Evolutionary conservation across 2,113 vertebrate species (phyloP).

Genomic region (Myrmecobius fasciatus): DNA sequence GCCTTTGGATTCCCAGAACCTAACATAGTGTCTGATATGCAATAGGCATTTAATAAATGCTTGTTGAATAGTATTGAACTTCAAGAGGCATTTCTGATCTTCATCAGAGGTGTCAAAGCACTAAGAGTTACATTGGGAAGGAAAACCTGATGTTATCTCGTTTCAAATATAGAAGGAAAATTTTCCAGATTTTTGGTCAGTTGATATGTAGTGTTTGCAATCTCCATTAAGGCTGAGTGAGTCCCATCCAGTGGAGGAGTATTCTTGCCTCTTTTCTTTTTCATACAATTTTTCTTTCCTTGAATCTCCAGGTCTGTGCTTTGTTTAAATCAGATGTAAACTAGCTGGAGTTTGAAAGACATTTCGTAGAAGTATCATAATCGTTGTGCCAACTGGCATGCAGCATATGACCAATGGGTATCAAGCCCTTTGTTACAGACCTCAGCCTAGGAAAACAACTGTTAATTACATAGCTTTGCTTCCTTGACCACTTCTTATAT

Average conservation of each 20-base stretch:
- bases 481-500: not conserved
- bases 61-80: not conserved
- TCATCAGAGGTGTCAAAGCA: not conserved
- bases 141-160: not conserved
- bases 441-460: not conserved
- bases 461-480: slow-evolving; percentile 12
- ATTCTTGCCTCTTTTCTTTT: not conserved
- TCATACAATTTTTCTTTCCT: not conserved
- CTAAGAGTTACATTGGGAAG: not conserved
- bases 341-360: not conserved
- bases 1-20: too few relatives aligned
- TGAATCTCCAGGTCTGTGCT: not conserved
- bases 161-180: not conserved
- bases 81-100: not conserved
- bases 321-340: not conserved
- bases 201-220: not conserved
- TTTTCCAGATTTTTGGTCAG: not conserved
- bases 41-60: not conserved
- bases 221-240: not conserved
- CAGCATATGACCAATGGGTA: not conserved
- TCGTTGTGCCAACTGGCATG: not conserved
- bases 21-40: too few relatives aligned
- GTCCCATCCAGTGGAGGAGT: not conserved
- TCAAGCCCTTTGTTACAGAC: not conserved
- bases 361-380: not conserved